Conservation (phyloP, 2,797 vertebrate genomes). For the Pseudopleuronectes americanus region DNA sequence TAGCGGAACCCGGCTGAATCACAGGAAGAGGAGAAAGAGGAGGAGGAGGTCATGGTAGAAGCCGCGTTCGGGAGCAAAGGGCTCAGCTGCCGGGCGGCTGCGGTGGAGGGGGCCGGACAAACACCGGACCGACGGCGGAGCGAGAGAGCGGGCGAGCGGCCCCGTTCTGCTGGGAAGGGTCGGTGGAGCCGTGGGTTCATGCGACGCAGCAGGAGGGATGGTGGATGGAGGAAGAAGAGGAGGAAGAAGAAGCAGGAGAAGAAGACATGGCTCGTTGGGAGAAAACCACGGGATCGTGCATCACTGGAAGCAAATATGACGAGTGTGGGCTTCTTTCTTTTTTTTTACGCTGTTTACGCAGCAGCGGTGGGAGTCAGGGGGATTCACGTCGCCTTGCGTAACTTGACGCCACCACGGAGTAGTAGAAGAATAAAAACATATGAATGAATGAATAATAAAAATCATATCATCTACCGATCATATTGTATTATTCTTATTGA, state of each 20-base stretch:
- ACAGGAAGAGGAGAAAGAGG: constrained; percentile 46
- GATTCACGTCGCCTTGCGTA: constrained; percentile 63
- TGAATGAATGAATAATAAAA: not conserved
- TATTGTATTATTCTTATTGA: no score
- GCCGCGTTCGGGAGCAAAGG: constrained; percentile 53
- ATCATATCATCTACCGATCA: no score
- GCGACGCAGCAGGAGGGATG: constrained; percentile 35
- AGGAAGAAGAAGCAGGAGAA: constrained; percentile 27
- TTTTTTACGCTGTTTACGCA: constrained; percentile 63
- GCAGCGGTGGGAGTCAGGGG: constrained; percentile 14
- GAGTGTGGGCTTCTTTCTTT: constrained; percentile 24
- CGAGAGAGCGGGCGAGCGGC: not conserved
- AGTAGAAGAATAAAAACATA: not conserved
- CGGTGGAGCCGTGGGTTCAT: constrained; percentile 32
- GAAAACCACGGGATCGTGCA: constrained; percentile 56
- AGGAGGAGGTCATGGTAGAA: constrained; percentile 73
- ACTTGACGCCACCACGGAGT: constrained; percentile 3
- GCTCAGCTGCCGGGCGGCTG: constrained; percentile 53
- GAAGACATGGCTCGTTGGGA: constrained; percentile 59
- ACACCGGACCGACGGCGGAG: not conserved
- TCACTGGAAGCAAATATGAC: constrained; percentile 65
- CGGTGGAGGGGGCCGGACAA: constrained; percentile 53
- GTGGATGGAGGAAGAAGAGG: no score
- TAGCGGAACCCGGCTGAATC: constrained; percentile 61
- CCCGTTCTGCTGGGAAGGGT: constrained; percentile 43